phyloP scores from a whole-genome alignment of 64 coral and sea anemone genomes.

The Montipora sp. region DNA sequence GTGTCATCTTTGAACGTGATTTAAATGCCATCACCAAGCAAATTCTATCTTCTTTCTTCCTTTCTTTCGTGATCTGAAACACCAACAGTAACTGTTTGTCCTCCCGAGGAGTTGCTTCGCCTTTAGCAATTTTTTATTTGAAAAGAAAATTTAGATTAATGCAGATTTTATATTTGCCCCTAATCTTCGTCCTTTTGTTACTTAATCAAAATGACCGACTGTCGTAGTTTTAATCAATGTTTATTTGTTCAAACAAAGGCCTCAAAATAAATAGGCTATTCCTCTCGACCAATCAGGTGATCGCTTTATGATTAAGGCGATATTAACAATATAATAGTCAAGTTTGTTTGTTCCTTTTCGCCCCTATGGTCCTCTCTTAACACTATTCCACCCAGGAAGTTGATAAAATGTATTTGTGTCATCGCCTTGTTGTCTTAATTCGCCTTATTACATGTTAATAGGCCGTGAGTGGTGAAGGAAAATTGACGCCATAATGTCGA shows the following conservation, averaged over 20 bases:
- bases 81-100: background rate
- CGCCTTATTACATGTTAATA: constrained; percentile 51
- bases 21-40: background rate
- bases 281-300: constrained; percentile 75
- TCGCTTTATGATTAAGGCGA: constrained; percentile 75
- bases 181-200: constrained; percentile 95
- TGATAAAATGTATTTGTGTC: constrained; percentile 64
- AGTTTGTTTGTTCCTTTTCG: constrained; percentile 80
- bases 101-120: background rate
- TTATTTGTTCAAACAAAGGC: constrained; percentile 93
- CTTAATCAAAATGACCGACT: constrained; percentile 99
- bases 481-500: constrained; percentile 34
- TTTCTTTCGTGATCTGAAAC: no score
- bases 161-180: constrained; percentile 97
- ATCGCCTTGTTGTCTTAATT: constrained; percentile 60
- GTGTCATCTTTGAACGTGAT: constrained; percentile 45
- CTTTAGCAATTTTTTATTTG: constrained; percentile 73
- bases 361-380: constrained; percentile 57
- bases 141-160: constrained; percentile 94
- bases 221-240: constrained; percentile 99
- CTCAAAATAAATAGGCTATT: constrained; percentile 92
- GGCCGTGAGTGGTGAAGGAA: constrained; percentile 28
- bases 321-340: constrained; percentile 92
- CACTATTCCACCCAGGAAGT: constrained; percentile 70
- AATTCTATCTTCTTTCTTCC: background rate